Conservation (phyloP, 1,140 invertebrate species). For the Lethocerus indicus region DNA sequence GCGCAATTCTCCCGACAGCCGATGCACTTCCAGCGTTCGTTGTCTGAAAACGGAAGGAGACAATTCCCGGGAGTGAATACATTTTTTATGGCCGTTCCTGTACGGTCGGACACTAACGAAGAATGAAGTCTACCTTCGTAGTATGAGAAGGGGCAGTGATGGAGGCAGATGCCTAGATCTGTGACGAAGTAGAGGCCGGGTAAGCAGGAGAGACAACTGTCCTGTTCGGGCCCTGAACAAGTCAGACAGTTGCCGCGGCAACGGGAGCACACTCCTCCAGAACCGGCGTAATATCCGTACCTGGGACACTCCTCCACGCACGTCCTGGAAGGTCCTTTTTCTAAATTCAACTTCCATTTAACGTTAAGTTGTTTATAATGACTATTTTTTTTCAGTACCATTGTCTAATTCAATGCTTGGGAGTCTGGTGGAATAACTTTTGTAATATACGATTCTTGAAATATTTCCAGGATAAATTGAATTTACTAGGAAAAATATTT, state of each 20-base stretch:
- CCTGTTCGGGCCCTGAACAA: slow-evolving; percentile 60
- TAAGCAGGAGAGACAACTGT: slow-evolving; percentile 61
- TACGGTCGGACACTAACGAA: too few species aligned
- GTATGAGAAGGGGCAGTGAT: slow-evolving; percentile 70
- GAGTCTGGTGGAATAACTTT: too few species aligned
- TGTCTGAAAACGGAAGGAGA: too few species aligned
- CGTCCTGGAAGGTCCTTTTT: slow-evolving; percentile 50
- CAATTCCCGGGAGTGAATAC: too few species aligned
- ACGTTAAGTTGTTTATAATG: too few species aligned
- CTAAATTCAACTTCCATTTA: too few species aligned
- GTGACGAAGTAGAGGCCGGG: slow-evolving; percentile 60
- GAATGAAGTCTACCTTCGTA: slow-evolving; percentile 64
- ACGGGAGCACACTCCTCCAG: slow-evolving; percentile 57
- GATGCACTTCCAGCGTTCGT: slow-evolving; percentile 50
- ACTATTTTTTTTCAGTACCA: too few species aligned
- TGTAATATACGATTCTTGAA: too few species aligned
- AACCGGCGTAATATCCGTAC: slow-evolving; percentile 49
- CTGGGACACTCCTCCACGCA: slow-evolving; percentile 65
- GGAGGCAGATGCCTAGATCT: slow-evolving; percentile 61
- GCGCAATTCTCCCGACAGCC: slow-evolving; percentile 65
- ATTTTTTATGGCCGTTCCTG: too few species aligned
- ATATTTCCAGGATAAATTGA: too few species aligned
- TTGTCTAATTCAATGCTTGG: too few species aligned
- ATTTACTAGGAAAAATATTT: too few species aligned
- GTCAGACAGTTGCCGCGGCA: slow-evolving; percentile 72